phyloP scores from a whole-genome alignment of 2,888 invertebrate species.

The Papilio protenor region DNA sequence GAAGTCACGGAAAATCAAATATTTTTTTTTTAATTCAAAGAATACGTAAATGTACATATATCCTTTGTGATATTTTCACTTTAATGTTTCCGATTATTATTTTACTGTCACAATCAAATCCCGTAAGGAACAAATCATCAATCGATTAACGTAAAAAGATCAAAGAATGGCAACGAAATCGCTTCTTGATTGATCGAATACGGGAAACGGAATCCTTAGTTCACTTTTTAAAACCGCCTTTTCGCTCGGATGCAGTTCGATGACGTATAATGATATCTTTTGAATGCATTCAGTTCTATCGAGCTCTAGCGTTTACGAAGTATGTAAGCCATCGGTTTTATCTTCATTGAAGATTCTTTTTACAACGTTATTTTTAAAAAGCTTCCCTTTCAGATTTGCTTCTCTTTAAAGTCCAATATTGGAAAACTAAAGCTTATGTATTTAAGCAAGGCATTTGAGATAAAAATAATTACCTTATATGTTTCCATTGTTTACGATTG shows the following conservation, averaged over 20 bases:
- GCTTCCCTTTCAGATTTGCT: conserved; percentile 5
- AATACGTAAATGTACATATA: neutral
- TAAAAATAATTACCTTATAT: neutral
- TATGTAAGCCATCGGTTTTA: conserved; percentile 56
- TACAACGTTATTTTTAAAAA: conserved; percentile 46
- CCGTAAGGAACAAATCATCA: conserved; percentile 9
- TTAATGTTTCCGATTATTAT: conserved; percentile 33
- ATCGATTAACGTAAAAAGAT: conserved; percentile 41
- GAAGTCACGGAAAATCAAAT: neutral
- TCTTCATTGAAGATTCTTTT: conserved; percentile 38
- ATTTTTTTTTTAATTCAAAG: neutral
- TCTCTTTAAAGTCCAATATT: neutral
- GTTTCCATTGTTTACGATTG: neutral
- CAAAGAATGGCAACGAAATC: conserved; percentile 49
- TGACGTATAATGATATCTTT: conserved; percentile 65
- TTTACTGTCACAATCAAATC: conserved; percentile 2
- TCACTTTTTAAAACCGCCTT: conserved; percentile 53
- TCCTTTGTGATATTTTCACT: neutral
- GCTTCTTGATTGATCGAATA: conserved; percentile 46
- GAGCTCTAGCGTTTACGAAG: conserved; percentile 63
- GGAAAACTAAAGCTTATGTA: neutral
- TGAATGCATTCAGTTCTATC: conserved; percentile 60
- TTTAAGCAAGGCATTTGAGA: neutral
- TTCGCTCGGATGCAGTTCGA: conserved; percentile 50
- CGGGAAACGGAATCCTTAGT: conserved; percentile 53